phyloP scores from a whole-genome alignment of 2,797 vertebrate species.

The Clarias fuscus region DNA sequence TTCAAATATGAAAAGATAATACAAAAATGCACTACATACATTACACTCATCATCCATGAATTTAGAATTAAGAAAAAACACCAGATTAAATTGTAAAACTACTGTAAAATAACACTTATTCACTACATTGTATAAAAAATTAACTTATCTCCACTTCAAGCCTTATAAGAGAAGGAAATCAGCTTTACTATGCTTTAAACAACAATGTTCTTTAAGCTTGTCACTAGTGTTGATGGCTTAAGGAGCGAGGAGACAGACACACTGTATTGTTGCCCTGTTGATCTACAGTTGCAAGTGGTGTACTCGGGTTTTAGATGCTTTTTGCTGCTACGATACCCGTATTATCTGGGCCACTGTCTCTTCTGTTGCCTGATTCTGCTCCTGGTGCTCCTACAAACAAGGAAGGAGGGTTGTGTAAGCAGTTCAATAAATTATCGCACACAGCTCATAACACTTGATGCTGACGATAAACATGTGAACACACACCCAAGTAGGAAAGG shows the following conservation, averaged over 20 bases:
- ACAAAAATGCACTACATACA: neutral
- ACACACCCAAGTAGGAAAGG: neutral
- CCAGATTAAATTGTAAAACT: neutral
- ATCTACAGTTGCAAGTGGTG: conserved; percentile 28
- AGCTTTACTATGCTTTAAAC: neutral
- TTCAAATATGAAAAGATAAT: neutral
- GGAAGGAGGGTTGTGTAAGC: conserved; percentile 34
- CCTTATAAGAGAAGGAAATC: neutral
- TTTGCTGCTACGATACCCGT: conserved; percentile 82
- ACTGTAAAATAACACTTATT: neutral
- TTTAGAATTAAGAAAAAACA: neutral
- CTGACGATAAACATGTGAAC: conserved; percentile 1
- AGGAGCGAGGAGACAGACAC: neutral
- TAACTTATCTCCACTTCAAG: neutral
- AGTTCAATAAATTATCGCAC: conserved; percentile 32
- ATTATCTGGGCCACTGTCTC: conserved; percentile 95
- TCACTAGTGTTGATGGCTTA: conserved; percentile 20
- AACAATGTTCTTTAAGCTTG: neutral
- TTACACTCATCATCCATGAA: neutral
- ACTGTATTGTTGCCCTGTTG: conserved; percentile 13
- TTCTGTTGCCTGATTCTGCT: conserved; percentile 81
- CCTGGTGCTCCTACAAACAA: conserved; percentile 71
- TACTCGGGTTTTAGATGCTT: conserved; percentile 18
- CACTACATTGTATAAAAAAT: neutral
- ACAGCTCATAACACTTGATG: conserved; percentile 10